phyloP scores from a whole-genome alignment of 2,797 vertebrate genomes.

The Neosilurus mollespiculum region DNA sequence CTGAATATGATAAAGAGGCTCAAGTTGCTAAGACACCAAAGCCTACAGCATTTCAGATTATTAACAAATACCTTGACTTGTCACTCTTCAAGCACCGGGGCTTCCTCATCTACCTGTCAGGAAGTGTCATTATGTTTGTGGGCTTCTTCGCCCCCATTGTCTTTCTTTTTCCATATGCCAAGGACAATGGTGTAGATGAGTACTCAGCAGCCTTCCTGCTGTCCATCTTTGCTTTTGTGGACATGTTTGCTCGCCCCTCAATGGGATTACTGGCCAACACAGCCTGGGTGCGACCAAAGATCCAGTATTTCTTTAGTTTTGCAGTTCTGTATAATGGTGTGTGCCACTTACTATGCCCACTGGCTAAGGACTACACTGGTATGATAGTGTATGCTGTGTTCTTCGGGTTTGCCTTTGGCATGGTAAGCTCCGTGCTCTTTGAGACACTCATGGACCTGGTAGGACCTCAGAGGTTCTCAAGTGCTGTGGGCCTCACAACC shows the following conservation, averaged over 20 bases:
- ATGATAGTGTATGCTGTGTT: slow-evolving; percentile 89
- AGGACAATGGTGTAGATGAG: slow-evolving; percentile 89
- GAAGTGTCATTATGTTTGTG: slow-evolving; percentile 94
- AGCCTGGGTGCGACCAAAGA: slow-evolving; percentile 82
- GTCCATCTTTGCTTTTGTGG: slow-evolving; percentile 92
- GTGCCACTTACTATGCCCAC: slow-evolving; percentile 88
- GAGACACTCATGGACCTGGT: slow-evolving; percentile 96
- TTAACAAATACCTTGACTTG: slow-evolving; percentile 89
- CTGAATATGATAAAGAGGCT: slow-evolving; percentile 59
- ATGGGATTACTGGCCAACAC: slow-evolving; percentile 92
- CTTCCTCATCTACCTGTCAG: slow-evolving; percentile 93
- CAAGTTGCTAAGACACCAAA: slow-evolving; percentile 65
- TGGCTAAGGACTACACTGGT: slow-evolving; percentile 81
- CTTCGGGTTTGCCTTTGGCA: slow-evolving; percentile 95
- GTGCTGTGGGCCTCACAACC: slow-evolving; percentile 91
- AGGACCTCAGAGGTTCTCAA: slow-evolving; percentile 89
- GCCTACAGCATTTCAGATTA: slow-evolving; percentile 61
- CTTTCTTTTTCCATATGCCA: slow-evolving; percentile 91
- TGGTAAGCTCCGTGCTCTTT: slow-evolving; percentile 93
- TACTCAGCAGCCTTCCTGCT: slow-evolving; percentile 92
- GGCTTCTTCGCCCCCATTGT: slow-evolving; percentile 95
- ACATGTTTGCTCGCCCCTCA: slow-evolving; percentile 92
- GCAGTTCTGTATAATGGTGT: slow-evolving; percentile 89
- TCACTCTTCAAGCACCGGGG: slow-evolving; percentile 93
- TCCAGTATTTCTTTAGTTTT: slow-evolving; percentile 96